These are phyloP conservation scores for Hydrophis major DNA, from an alignment of 2,797 vertebrate genomes.

Conservation along the genomic window DNA sequence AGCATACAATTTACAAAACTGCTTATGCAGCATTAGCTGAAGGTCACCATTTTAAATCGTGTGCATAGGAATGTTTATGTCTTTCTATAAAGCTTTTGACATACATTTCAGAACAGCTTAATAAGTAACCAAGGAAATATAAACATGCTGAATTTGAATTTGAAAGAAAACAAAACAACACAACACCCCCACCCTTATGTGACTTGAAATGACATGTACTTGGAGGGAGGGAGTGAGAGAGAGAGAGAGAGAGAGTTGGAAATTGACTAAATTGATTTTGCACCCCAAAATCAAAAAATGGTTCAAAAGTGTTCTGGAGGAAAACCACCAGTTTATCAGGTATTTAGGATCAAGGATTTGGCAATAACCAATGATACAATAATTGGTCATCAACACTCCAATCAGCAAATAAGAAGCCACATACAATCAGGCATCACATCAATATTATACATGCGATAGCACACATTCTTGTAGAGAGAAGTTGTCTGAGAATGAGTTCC, in stretches of 20 bases:
- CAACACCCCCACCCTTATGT: background rate
- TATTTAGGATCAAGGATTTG: background rate
- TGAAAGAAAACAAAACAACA: background rate
- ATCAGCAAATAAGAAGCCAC: background rate
- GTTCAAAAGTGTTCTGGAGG: background rate
- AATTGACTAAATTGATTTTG: background rate
- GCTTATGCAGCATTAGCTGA: background rate
- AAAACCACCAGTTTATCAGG: background rate
- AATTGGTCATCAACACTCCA: background rate
- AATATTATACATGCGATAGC: background rate
- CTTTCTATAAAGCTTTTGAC: background rate
- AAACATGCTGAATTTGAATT: background rate
- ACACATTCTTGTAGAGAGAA: background rate
- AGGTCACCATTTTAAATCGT: background rate
- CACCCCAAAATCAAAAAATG: background rate
- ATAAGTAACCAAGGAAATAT: slow-evolving; percentile 15
- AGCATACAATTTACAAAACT: slow-evolving; percentile 17
- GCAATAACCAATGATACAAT: background rate
- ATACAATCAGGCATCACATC: background rate
- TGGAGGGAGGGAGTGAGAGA: too few relatives aligned
- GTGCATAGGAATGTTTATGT: background rate
- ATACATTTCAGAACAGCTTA: background rate
- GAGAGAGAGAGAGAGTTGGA: background rate
- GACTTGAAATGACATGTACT: slow-evolving; percentile 27
- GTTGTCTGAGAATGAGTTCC: background rate